Conservation (phyloP, 1,140 invertebrate genomes). For the Drosophila pachea region DNA sequence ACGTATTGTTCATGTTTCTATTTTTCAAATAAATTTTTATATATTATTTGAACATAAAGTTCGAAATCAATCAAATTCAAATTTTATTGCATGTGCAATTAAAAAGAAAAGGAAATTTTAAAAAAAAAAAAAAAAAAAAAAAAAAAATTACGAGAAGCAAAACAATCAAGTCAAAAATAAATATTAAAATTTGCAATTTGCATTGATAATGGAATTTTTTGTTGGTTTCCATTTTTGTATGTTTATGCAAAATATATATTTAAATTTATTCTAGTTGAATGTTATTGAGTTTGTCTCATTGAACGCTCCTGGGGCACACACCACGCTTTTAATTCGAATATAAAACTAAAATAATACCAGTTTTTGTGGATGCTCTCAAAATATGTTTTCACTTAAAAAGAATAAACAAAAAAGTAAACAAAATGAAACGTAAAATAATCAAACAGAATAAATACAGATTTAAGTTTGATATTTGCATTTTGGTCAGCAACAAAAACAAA, state of each 20-base stretch:
- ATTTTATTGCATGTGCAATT: slow-evolving; percentile 64
- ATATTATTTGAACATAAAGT: slow-evolving; percentile 43
- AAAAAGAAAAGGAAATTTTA: slow-evolving; percentile 15
- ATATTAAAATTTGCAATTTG: slow-evolving; percentile 28
- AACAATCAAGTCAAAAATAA: slow-evolving; percentile 1
- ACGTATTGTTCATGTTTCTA: slow-evolving; percentile 48
- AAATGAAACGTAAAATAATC: slow-evolving; percentile 17
- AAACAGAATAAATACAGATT: slow-evolving; percentile 17
- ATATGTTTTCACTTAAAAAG: slow-evolving; percentile 21
- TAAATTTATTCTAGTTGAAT: slow-evolving; percentile 71
- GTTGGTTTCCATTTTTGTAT: slow-evolving; percentile 49
- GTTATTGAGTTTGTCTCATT: slow-evolving; percentile 76
- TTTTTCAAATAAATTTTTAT: slow-evolving; percentile 46
- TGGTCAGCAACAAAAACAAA: slow-evolving; percentile 38
- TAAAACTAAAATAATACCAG: slow-evolving; percentile 26
- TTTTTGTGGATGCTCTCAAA: slow-evolving; percentile 65
- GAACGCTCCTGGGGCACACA: slow-evolving; percentile 76
- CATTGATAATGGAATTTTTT: slow-evolving; percentile 47
- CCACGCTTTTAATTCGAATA: slow-evolving; percentile 70
- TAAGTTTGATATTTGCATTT: slow-evolving; percentile 57
- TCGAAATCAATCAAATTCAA: slow-evolving; percentile 52
- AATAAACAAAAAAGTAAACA: no score
- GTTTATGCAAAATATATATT: slow-evolving; percentile 48
- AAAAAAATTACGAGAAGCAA: no score
- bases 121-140: slow-evolving; percentile 5